phyloP scores from a whole-genome alignment of 2,797 vertebrate species.

The Rhinoraja longicauda region DNA sequence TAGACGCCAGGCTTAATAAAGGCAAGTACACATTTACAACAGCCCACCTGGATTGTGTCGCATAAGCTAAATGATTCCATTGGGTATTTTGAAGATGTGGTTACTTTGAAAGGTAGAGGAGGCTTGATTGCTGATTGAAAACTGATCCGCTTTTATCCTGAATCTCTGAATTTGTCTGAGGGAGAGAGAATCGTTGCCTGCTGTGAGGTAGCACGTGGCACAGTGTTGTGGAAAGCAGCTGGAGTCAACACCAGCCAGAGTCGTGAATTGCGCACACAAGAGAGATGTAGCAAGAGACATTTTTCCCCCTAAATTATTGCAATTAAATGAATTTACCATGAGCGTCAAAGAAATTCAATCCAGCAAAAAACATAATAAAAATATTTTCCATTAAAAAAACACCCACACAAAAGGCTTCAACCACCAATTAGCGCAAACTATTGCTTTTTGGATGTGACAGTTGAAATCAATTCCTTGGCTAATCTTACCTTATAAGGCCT shows the following conservation, averaged over 20 bases:
- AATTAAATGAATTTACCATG: background rate
- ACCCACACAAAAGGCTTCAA: slow-evolving; percentile 18
- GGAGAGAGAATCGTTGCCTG: background rate
- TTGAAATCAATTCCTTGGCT: slow-evolving; percentile 4
- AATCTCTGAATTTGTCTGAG: background rate
- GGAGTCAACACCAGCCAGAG: background rate
- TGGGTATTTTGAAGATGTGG: background rate
- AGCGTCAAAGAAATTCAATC: background rate
- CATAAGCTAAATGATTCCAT: too few relatives aligned
- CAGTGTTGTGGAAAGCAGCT: background rate
- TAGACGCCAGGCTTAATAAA: background rate
- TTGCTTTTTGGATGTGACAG: slow-evolving; percentile 17
- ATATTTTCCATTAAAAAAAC: background rate
- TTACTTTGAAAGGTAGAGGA: background rate
- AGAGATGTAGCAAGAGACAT: background rate
- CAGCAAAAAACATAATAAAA: background rate
- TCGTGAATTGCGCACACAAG: background rate
- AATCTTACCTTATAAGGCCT: background rate
- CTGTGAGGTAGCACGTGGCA: background rate
- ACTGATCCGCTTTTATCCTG: background rate
- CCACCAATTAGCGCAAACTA: background rate
- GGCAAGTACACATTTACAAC: background rate
- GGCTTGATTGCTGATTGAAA: background rate
- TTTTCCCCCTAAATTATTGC: slow-evolving; percentile 10
- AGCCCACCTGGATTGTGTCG: background rate